A percentile compares a stretch with the other conserved stretches of the same genome.
phyloP scores from a whole-genome alignment of 2,888 invertebrate species.

The Graphium colonna region DNA sequence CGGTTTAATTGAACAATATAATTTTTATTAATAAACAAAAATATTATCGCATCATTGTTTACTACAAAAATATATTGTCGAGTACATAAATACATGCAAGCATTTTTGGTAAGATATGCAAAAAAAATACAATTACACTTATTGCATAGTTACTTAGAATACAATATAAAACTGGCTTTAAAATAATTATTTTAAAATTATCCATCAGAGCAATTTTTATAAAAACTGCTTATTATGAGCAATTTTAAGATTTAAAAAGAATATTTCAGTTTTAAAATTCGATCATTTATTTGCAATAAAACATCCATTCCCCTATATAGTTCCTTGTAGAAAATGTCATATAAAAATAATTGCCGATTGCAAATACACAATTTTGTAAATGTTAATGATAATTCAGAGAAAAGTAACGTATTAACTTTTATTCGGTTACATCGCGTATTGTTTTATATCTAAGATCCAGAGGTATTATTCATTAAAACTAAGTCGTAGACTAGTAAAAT shows the following conservation, averaged over 20 bases:
- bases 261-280: not conserved
- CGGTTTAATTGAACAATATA: conserved; percentile 12
- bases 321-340: not conserved
- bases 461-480: conserved; percentile 61
- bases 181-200: not conserved
- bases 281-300: not conserved
- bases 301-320: not conserved
- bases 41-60: not conserved
- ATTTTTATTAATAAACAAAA: conserved; percentile 9
- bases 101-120: conserved; percentile 19
- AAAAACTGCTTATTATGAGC: not conserved
- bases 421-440: not conserved
- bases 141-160: conserved; percentile 19
- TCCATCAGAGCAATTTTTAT: not conserved
- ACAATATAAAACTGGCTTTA: conserved; percentile 19
- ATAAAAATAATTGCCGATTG: conserved; percentile 10
- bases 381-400: not conserved
- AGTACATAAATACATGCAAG: conserved; percentile 15
- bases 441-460: conserved; percentile 44
- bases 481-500: conserved; percentile 67
- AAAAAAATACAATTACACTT: conserved; percentile 5
- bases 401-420: not conserved
- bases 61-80: conserved; percentile 7
- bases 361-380: conserved; percentile 2
- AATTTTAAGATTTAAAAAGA: not conserved